Conservation (phyloP, 2,113 vertebrate species). For the Zapornia atra region DNA sequence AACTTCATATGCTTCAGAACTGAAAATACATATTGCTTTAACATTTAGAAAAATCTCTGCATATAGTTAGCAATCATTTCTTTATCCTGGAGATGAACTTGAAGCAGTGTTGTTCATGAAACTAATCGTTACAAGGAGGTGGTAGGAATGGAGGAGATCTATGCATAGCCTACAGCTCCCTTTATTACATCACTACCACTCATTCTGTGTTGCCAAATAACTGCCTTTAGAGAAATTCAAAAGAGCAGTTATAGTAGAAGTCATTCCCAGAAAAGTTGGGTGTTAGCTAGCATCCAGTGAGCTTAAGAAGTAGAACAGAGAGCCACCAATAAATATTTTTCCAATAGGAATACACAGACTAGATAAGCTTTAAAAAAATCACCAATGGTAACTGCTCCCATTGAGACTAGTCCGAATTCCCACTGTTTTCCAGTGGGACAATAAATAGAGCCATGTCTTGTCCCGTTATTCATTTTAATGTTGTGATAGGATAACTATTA, state of each 20-base stretch:
- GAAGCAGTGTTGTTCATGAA: neutral
- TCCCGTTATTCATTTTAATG: neutral
- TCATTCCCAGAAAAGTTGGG: neutral
- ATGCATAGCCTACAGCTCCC: neutral
- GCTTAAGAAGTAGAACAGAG: neutral
- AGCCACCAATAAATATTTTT: neutral
- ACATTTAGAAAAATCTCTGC: neutral
- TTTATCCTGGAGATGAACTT: neutral
- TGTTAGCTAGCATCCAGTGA: neutral
- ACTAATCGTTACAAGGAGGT: neutral
- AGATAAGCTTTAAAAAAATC: neutral
- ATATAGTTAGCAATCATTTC: neutral
- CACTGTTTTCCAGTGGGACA: neutral
- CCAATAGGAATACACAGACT: neutral
- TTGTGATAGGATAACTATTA: slow-evolving; percentile 5
- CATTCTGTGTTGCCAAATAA: neutral
- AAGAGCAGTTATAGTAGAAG: neutral
- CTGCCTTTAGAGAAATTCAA: neutral
- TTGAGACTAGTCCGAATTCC: neutral
- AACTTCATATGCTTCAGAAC: neutral
- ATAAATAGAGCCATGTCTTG: neutral
- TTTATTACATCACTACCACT: neutral
- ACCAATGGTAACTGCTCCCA: neutral
- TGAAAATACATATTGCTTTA: neutral
- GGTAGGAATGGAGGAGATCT: neutral